phyloP scores from a whole-genome alignment of 2,888 invertebrate genomes.

The Erebia epiphron region DNA sequence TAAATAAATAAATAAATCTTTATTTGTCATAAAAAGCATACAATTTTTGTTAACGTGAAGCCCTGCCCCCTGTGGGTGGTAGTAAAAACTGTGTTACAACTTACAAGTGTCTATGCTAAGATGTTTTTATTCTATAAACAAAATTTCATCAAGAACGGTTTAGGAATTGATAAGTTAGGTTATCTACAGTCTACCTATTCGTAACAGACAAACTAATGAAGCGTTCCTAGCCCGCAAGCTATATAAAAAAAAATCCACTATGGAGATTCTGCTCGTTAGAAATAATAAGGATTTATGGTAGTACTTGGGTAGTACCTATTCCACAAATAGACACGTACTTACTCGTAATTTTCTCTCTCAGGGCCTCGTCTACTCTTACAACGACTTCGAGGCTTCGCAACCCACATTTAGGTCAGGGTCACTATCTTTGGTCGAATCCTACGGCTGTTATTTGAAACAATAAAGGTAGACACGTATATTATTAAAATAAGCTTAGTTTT shows the following conservation, averaged over 20 bases:
- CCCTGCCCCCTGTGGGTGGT: too few relatives aligned
- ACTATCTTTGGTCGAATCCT: conserved; percentile 38
- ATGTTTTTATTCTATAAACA: too few relatives aligned
- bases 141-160: too few relatives aligned
- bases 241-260: background rate
- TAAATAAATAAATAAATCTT: too few relatives aligned
- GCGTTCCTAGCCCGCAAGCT: background rate
- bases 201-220: too few relatives aligned
- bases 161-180: too few relatives aligned
- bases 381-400: conserved; percentile 28
- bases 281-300: conserved; percentile 18
- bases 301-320: background rate
- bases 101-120: too few relatives aligned
- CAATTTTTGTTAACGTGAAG: too few relatives aligned
- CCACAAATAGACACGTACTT: conserved; percentile 2
- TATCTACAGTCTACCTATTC: too few relatives aligned
- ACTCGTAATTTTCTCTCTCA: conserved; percentile 21
- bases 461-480: background rate
- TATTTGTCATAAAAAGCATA: too few relatives aligned
- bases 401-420: conserved; percentile 39
- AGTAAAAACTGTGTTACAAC: too few relatives aligned
- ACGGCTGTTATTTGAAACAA: conserved; percentile 8
- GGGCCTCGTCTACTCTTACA: conserved; percentile 32
- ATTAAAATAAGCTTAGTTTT: background rate
- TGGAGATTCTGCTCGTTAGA: conserved; percentile 10